phyloP scores from a whole-genome alignment of 37 sponge, comb jelly and placozoan genomes.

The Halichondria panicea region DNA sequence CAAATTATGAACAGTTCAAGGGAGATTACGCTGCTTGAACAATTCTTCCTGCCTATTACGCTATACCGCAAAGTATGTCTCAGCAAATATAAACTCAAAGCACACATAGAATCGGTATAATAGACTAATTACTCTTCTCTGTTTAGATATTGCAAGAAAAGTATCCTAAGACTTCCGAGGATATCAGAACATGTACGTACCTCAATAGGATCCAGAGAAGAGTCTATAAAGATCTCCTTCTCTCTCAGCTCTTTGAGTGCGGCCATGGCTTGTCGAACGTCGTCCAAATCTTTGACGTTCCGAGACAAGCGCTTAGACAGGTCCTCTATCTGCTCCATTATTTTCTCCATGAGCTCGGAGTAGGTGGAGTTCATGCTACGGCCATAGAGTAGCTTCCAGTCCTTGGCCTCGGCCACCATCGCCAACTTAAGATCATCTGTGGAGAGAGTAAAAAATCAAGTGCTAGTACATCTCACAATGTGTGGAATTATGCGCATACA shows the following conservation, averaged over 20 bases:
- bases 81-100: no score
- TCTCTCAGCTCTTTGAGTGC: constrained; percentile 83
- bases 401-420: constrained; percentile 86
- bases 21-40: no score
- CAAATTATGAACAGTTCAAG: no score
- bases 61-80: no score
- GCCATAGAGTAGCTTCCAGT: constrained; percentile 86
- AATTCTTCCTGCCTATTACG: no score
- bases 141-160: neutral
- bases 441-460: neutral
- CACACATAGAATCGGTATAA: no score
- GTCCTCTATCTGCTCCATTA: constrained; percentile 86
- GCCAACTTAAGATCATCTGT: constrained; percentile 83
- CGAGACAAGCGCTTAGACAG: constrained; percentile 68
- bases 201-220: constrained; percentile 87
- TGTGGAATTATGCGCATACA: neutral
- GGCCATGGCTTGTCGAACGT: constrained; percentile 90
- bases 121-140: neutral
- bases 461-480: neutral
- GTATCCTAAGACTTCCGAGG: no score
- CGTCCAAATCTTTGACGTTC: constrained; percentile 91
- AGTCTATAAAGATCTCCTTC: constrained; percentile 92
- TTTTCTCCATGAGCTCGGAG: constrained; percentile 68
- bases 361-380: constrained; percentile 81
- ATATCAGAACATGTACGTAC: constrained; percentile 28